phyloP scores from a whole-genome alignment of 2,888 invertebrate genomes.

The Melieria crassipennis region DNA sequence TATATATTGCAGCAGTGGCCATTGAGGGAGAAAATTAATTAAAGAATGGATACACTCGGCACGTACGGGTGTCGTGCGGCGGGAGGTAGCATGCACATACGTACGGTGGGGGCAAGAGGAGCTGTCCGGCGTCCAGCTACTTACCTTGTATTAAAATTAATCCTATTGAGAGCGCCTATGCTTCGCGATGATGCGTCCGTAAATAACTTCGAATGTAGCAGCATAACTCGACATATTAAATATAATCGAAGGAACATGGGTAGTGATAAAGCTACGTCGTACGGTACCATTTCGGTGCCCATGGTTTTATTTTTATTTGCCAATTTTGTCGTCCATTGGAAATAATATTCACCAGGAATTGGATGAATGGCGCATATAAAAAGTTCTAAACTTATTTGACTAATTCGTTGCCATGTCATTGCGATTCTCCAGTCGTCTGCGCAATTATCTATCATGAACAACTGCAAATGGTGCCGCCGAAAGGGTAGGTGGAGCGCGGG shows the following conservation, averaged over 20 bases:
- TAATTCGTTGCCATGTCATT: conserved; percentile 97
- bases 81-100: too few species aligned
- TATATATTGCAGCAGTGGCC: too few species aligned
- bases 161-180: conserved; percentile 96
- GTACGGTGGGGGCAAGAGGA: too few species aligned
- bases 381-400: conserved; percentile 91
- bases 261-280: conserved; percentile 96
- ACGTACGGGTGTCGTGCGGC: too few species aligned
- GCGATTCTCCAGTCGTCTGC: conserved; percentile 99
- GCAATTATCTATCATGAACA: conserved; percentile 99
- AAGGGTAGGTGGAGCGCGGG: conserved; percentile 1
- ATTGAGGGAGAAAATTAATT: too few species aligned
- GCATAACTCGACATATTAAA: conserved; percentile 99
- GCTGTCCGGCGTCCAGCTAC: conserved; percentile 9
- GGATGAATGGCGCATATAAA: conserved; percentile 98
- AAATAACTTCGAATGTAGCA: conserved; percentile 98
- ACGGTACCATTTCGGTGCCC: conserved; percentile 81
- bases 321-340: conserved; percentile 95
- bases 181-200: conserved; percentile 99
- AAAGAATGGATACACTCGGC: too few species aligned
- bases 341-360: conserved; percentile 95
- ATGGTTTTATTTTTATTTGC: conserved; percentile 84
- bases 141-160: conserved; percentile 96
- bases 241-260: conserved; percentile 99
- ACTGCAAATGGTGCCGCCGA: conserved; percentile 70